Base-by-base conservation (phyloP, 1,140 invertebrate genomes). In the Heliothis virescens region DNA sequence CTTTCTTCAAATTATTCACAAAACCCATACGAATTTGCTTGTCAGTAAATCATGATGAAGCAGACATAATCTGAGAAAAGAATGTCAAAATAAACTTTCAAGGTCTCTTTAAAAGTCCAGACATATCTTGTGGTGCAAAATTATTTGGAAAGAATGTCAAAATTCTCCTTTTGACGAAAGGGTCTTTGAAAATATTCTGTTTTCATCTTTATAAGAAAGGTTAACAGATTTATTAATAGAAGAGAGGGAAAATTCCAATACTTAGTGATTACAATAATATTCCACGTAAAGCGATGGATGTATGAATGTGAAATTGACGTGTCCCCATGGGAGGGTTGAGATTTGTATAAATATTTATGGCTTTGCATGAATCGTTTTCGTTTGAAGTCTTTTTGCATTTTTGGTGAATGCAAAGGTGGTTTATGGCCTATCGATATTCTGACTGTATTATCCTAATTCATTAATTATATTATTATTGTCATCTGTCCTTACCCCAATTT, bases 291-390 rank as follows among this genome's bases (percentile, higher is more conserved):
- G 12, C 16, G 15, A n/a, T 41, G 9, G n/a, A 65, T 18, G 16
- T 65, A 65, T 48, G n/a, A 47, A 65, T 65, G 62, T 65, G 34
- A 47, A 18, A 65, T 65, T 65, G 62, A 3, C 10, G 5, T 47
- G 34, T 65, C 16, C 62, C 34, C 18, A 26, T 59, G 57, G 12
- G 13, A 34, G 60, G 60, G 13, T 34, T 9, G 34, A n/a, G 12
- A 62, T 65, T 47, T 47, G 34, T 10, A 65, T 65, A 65, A 34
- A 62, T 62, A 65, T 65, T 65, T 65, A 65, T 47, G 41, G 47
- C 34, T 41, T 41, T 41, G 34, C 34, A 41, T 15, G 7, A n/a
- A 65, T 65, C 41, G 16, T n/a, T 65, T 65, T 34, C 60, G 9
- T 65, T 47, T 41, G 53, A 11, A 53, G 21, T 26, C 11, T 41